Conservation (phyloP, 2,113 vertebrate genomes). For the Daphoenositta chrysoptera region DNA sequence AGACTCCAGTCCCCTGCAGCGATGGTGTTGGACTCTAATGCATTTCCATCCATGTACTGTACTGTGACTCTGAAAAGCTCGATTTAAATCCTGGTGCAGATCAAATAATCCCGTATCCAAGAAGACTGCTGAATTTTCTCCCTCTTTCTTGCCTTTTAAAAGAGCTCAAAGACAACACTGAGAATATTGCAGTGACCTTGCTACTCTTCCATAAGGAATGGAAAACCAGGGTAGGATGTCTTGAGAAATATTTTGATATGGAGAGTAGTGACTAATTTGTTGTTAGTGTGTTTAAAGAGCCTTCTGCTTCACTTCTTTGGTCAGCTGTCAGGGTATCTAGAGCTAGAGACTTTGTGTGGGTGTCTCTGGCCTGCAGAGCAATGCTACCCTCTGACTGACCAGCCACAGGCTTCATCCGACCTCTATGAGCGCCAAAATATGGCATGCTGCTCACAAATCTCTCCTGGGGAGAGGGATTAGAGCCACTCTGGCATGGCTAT, state of each 20-base stretch:
- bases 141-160: background rate
- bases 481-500: background rate
- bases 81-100: background rate
- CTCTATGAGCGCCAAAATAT: background rate
- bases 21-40: background rate
- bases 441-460: background rate
- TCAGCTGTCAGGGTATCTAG: background rate
- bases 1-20: accelerated
- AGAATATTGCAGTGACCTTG: background rate
- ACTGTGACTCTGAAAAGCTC: background rate
- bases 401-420: background rate
- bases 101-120: background rate
- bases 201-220: background rate
- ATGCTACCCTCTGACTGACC: background rate
- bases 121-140: background rate
- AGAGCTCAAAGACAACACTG: background rate
- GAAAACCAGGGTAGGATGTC: background rate
- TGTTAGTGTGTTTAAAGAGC: background rate
- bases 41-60: background rate
- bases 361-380: background rate
- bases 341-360: background rate
- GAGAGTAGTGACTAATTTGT: background rate
- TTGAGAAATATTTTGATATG: background rate
- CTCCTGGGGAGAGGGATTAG: background rate
- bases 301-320: background rate